phyloP scores from a whole-genome alignment of 2,113 vertebrate species.

The Nesospiza acunhae region DNA sequence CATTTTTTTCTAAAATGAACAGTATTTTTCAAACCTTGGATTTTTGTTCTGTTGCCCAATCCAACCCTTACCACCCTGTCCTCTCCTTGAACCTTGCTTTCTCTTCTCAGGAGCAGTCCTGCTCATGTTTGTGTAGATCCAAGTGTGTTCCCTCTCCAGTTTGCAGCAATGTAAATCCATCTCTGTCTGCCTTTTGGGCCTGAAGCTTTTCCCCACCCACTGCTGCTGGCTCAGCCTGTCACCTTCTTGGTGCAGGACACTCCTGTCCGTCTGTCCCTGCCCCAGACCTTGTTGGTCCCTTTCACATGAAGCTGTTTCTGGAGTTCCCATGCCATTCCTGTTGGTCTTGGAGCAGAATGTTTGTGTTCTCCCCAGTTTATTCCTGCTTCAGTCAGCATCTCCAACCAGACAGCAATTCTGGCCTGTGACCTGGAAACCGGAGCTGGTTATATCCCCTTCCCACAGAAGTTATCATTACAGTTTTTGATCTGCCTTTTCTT shows the following conservation, averaged over 20 bases:
- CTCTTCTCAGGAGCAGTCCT: neutral
- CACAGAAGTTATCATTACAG: neutral
- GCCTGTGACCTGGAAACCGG: neutral
- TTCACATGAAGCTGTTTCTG: rapidly evolving
- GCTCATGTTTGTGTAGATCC: neutral
- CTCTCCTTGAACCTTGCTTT: neutral
- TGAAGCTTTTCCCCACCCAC: neutral
- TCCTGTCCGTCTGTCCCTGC: neutral
- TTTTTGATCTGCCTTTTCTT: neutral
- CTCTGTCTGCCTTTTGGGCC: neutral
- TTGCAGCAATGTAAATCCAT: neutral
- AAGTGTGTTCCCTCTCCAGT: neutral
- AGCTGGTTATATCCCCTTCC: neutral
- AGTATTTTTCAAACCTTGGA: neutral
- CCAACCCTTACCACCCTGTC: neutral
- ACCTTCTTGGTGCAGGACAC: neutral
- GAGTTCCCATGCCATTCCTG: neutral
- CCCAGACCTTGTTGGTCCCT: neutral
- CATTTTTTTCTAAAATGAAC: neutral
- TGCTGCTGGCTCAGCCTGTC: neutral
- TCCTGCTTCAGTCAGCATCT: neutral
- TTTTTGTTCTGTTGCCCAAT: neutral
- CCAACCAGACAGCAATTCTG: neutral
- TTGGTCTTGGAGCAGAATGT: neutral
- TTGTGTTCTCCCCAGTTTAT: neutral